Evolutionary conservation across 2,888 invertebrate species (phyloP).

Genomic region (Heliothis peltigera): DNA sequence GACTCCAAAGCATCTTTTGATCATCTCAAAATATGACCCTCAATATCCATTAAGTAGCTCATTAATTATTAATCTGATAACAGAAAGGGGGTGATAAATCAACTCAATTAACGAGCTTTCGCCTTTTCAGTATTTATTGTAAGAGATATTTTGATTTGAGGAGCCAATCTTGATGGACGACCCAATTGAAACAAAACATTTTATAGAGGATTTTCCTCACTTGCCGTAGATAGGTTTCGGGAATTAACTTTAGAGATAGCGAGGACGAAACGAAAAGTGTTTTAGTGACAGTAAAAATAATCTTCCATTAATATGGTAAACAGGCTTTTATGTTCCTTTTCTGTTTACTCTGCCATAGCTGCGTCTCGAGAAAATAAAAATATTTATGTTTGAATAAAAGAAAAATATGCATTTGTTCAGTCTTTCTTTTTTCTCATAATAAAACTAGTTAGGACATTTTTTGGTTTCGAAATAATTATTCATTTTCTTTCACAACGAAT

Average conservation of each 20-base stretch:
- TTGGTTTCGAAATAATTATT: slow-evolving; percentile 49
- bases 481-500: slow-evolving; percentile 36
- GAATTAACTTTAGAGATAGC: slow-evolving; percentile 12
- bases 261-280: slow-evolving; percentile 19
- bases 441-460: slow-evolving; percentile 27
- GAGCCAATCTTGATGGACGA: slow-evolving; percentile 25
- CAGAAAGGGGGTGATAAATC: slow-evolving; percentile 39
- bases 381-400: slow-evolving; percentile 10
- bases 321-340: slow-evolving; percentile 20
- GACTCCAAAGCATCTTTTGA: slow-evolving; percentile 47
- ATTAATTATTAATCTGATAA: slow-evolving; percentile 55
- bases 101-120: slow-evolving; percentile 43
- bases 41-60: slow-evolving; percentile 43
- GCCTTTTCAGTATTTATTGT: slow-evolving; percentile 41
- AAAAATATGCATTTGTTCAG: slow-evolving; percentile 33
- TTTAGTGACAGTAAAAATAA: slow-evolving; percentile 47
- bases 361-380: slow-evolving; percentile 8
- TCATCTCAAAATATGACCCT: slow-evolving; percentile 29
- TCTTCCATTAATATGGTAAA: slow-evolving; percentile 55
- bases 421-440: not conserved
- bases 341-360: slow-evolving; percentile 13
- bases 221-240: slow-evolving; percentile 30
- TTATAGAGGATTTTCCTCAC: slow-evolving; percentile 40
- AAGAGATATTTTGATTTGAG: slow-evolving; percentile 43
- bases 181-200: slow-evolving; percentile 44